Evolutionary conservation across 1,140 invertebrate species (phyloP).

Genomic region (Zaprionus kolodkinae): DNA sequence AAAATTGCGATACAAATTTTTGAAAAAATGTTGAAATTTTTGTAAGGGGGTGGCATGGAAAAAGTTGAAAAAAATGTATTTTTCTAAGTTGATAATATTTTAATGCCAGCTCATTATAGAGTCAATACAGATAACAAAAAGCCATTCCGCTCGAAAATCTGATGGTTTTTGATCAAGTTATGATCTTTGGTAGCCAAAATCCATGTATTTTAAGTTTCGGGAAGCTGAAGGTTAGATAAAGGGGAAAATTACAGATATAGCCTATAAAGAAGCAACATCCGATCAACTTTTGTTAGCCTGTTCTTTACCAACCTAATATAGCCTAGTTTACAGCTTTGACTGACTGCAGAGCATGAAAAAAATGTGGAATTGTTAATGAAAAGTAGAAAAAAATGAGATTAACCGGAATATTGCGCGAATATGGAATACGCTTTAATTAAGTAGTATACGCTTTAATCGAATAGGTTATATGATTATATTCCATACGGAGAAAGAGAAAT

Average conservation of each 20-base stretch:
- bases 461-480: neutral
- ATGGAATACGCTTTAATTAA: constrained; percentile 4
- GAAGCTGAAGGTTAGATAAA: neutral
- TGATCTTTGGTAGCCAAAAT: no score
- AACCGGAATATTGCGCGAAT: constrained; percentile 15
- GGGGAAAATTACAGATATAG: neutral
- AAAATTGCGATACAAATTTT: no score
- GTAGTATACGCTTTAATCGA: neutral
- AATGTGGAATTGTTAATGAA: constrained; percentile 12
- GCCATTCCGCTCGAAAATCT: neutral
- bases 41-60: no score
- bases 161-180: neutral
- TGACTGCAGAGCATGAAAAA: neutral
- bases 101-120: neutral
- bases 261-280: neutral
- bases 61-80: no score
- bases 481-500: neutral
- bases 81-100: no score
- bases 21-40: no score
- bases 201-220: no score
- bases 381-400: constrained; percentile 14
- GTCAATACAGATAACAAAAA: neutral
- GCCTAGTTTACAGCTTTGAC: neutral
- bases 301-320: neutral
- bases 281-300: no score